phyloP scores from a whole-genome alignment of 1,140 invertebrate genomes.

The Venturia canescens region DNA sequence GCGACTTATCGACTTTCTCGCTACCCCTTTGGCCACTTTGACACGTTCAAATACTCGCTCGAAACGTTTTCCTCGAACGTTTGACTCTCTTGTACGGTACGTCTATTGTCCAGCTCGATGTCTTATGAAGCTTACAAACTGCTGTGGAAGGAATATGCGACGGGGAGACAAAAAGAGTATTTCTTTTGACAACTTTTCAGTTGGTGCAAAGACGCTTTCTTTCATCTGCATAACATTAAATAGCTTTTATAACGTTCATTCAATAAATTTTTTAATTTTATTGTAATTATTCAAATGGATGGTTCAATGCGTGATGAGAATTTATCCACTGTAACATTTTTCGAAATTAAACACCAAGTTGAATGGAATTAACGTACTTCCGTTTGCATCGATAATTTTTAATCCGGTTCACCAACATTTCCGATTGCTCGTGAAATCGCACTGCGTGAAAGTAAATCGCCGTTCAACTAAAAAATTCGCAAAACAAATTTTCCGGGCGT shows the following conservation, averaged over 20 bases:
- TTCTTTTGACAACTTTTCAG: neutral
- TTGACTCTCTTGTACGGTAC: slow-evolving; percentile 1
- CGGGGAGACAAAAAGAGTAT: neutral
- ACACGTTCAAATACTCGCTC: slow-evolving; percentile 41
- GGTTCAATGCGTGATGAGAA: too few relatives aligned
- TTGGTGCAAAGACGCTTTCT: neutral
- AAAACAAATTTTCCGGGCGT: neutral
- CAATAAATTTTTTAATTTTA: too few relatives aligned
- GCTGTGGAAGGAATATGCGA: neutral
- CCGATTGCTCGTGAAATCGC: neutral
- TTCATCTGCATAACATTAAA: neutral
- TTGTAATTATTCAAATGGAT: too few relatives aligned
- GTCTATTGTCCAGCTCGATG: neutral
- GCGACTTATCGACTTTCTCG: slow-evolving; percentile 39
- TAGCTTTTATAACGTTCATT: too few relatives aligned
- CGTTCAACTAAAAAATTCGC: neutral
- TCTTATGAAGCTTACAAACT: slow-evolving; percentile 27
- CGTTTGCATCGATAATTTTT: too few relatives aligned
- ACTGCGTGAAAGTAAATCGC: neutral
- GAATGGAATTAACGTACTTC: too few relatives aligned
- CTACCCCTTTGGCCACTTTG: slow-evolving; percentile 29
- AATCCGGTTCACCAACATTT: too few relatives aligned
- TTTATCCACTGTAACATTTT: too few relatives aligned
- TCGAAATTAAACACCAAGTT: too few relatives aligned
- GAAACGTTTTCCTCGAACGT: slow-evolving; percentile 30